Conservation (phyloP, 2,797 vertebrate species). For the Dryobates pubescens region DNA sequence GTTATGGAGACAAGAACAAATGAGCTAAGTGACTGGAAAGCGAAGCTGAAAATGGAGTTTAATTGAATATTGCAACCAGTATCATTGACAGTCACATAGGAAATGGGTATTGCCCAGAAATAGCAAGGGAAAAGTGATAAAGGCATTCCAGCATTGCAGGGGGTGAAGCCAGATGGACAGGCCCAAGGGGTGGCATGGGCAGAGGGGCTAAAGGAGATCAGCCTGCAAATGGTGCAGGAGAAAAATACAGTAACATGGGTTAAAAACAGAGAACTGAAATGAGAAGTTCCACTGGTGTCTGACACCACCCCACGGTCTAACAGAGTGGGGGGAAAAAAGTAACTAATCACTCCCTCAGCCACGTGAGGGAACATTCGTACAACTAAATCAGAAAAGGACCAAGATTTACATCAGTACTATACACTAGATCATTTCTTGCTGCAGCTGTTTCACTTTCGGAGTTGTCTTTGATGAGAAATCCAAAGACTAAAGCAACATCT, state of each 20-base stretch:
- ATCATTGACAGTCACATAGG: neutral
- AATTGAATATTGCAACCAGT: conserved; percentile 18
- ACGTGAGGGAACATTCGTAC: neutral
- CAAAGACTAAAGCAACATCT: conserved; percentile 76
- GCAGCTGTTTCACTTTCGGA: neutral
- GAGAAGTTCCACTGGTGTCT: neutral
- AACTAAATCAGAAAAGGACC: neutral
- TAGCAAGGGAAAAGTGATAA: neutral
- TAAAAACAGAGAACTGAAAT: neutral
- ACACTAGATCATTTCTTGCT: neutral
- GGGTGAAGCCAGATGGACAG: neutral
- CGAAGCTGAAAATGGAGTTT: conserved; percentile 50
- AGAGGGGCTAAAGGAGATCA: neutral
- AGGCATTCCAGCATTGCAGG: neutral
- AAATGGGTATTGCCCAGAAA: neutral
- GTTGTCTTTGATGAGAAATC: conserved; percentile 21
- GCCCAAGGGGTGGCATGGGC: too few species aligned
- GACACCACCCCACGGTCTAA: neutral
- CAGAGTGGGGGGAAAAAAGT: fast-evolving
- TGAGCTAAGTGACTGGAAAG: conserved; percentile 12
- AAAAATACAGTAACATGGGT: neutral
- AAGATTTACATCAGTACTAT: neutral
- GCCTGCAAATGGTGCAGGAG: neutral
- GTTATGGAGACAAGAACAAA: neutral
- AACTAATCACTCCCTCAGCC: neutral